Evolutionary conservation across 2,797 vertebrate species (phyloP).

Genomic region (Tragelaphus oryx): DNA sequence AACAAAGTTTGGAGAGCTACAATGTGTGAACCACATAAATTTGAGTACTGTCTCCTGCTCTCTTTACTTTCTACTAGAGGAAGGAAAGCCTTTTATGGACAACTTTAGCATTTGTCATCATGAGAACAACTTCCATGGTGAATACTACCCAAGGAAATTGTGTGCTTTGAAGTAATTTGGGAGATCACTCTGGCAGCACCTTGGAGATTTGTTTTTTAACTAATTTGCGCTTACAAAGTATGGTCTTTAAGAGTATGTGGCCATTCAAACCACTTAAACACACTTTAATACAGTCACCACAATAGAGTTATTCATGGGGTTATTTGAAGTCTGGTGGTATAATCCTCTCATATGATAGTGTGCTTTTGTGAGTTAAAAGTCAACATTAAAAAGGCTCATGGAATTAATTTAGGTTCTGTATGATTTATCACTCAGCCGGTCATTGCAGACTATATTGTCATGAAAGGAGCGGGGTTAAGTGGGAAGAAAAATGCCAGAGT

Average conservation of each 20-base stretch:
- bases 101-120: background rate
- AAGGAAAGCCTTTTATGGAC: background rate
- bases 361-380: slow-evolving; percentile 54
- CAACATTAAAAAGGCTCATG: slow-evolving; percentile 35
- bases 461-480: background rate
- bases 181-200: background rate
- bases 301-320: background rate
- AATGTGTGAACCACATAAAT: background rate
- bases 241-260: background rate
- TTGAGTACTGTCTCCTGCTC: background rate
- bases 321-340: slow-evolving; percentile 22
- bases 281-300: background rate
- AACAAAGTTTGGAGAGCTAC: background rate
- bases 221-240: slow-evolving; percentile 2
- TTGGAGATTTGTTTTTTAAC: slow-evolving; percentile 32
- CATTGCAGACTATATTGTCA: background rate
- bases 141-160: background rate
- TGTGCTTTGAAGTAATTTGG: background rate
- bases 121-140: background rate
- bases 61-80: background rate
- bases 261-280: slow-evolving; percentile 16
- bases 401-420: slow-evolving; percentile 35
- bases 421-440: background rate
- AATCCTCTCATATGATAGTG: slow-evolving; percentile 2
- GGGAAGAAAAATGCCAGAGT: background rate